Conservation (phyloP, 2,888 invertebrate species). For the Parelbella ahira region DNA sequence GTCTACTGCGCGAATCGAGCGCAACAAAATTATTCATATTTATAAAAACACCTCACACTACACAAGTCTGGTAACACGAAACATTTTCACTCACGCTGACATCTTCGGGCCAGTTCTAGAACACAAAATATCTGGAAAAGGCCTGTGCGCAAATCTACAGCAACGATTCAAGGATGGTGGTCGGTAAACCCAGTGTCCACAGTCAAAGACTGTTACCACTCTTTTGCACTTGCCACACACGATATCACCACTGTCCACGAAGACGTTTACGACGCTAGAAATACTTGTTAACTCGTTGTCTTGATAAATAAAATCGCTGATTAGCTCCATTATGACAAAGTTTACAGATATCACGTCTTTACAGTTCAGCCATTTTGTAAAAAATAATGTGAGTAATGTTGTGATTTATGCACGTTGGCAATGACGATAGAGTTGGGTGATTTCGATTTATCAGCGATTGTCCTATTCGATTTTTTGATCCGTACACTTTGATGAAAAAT, state of each 20-base stretch:
- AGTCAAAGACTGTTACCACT: constrained; percentile 38
- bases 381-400: too few relatives aligned
- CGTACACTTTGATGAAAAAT: too few relatives aligned
- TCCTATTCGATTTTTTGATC: too few relatives aligned
- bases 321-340: constrained; percentile 70
- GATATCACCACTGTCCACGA: constrained; percentile 47
- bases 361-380: constrained; percentile 76
- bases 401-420: too few relatives aligned
- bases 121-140: constrained; percentile 52
- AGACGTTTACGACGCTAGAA: constrained; percentile 42
- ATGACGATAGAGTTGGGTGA: too few relatives aligned
- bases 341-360: constrained; percentile 65
- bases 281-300: constrained; percentile 51
- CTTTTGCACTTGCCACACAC: constrained; percentile 38
- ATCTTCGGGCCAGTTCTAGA: constrained; percentile 38
- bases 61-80: constrained; percentile 46
- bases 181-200: constrained; percentile 44
- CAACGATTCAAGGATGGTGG: constrained; percentile 44
- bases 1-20: constrained; percentile 52
- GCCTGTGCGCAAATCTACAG: constrained; percentile 48
- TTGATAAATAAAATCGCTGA: constrained; percentile 51
- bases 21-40: constrained; percentile 52
- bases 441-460: too few relatives aligned
- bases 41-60: constrained; percentile 37
- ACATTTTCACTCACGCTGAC: constrained; percentile 51